These are phyloP conservation scores for Phainopepla nitens DNA, from an alignment of 2,113 vertebrate species.

Conservation along the genomic window DNA sequence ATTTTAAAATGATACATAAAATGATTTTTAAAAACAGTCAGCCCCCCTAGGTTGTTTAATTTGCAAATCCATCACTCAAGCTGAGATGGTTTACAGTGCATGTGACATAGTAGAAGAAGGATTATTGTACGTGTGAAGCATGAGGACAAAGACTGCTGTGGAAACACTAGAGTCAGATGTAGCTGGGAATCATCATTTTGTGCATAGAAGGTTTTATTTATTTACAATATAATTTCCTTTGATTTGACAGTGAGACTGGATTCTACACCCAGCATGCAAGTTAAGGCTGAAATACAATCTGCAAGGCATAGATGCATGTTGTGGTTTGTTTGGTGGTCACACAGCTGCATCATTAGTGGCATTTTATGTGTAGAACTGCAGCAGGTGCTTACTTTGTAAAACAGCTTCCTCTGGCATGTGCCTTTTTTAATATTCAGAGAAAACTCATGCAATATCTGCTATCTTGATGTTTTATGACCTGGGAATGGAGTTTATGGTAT, in stretches of 20 bases:
- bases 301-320: neutral
- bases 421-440: constrained; percentile 23
- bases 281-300: neutral
- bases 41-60: constrained; percentile 55
- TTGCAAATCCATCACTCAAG: constrained; percentile 54
- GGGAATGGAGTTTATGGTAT: constrained; percentile 52
- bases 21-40: constrained; percentile 49
- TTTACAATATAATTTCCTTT: neutral
- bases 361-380: constrained; percentile 24
- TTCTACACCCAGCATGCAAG: neutral
- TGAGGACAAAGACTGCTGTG: constrained; percentile 13
- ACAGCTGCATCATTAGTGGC: constrained; percentile 37
- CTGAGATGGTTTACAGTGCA: constrained; percentile 8
- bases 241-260: neutral
- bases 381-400: neutral
- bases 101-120: constrained; percentile 40
- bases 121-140: constrained; percentile 18
- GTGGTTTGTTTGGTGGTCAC: neutral
- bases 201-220: neutral
- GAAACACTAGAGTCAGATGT: constrained; percentile 18
- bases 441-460: neutral
- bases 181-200: neutral
- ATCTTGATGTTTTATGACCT: constrained; percentile 55
- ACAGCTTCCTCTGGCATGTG: neutral
- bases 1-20: constrained; percentile 55